Conservation (phyloP, 2,888 invertebrate species). For the Luffia ferchaultella region DNA sequence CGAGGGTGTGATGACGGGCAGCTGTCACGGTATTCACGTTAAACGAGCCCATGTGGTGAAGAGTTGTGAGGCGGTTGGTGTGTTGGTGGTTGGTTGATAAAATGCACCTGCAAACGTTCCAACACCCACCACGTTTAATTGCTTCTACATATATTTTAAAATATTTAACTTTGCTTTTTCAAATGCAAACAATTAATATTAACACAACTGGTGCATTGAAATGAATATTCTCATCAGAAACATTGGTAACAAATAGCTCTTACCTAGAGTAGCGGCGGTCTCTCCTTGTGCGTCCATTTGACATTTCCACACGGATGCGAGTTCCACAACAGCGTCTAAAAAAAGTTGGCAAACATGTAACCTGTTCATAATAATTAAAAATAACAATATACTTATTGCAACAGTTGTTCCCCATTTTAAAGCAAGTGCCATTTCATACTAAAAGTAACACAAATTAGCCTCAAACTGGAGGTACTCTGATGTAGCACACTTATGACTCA, state of each 20-base stretch:
- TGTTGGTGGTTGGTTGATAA: conserved; percentile 66
- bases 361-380: neutral
- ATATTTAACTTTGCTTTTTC: neutral
- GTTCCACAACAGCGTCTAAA: conserved; percentile 86
- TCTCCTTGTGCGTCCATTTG: conserved; percentile 82
- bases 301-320: conserved; percentile 92
- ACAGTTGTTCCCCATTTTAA: conserved; percentile 48
- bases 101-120: conserved; percentile 68
- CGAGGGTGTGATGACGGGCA: conserved; percentile 48
- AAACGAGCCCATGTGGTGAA: conserved; percentile 61
- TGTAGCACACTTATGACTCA: conserved; percentile 66
- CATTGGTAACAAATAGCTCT: neutral
- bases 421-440: conserved; percentile 29
- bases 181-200: neutral
- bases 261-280: conserved; percentile 65
- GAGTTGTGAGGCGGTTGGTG: conserved; percentile 64
- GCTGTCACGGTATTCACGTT: conserved; percentile 53
- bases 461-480: conserved; percentile 47
- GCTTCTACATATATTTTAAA: conserved; percentile 22
- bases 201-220: neutral
- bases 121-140: conserved; percentile 66
- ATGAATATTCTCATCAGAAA: neutral
- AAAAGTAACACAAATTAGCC: conserved; percentile 36
- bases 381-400: neutral
- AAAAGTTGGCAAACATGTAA: conserved; percentile 2